phyloP scores from a whole-genome alignment of 2,888 invertebrate species.

The Hemicrepidius hirtus region DNA sequence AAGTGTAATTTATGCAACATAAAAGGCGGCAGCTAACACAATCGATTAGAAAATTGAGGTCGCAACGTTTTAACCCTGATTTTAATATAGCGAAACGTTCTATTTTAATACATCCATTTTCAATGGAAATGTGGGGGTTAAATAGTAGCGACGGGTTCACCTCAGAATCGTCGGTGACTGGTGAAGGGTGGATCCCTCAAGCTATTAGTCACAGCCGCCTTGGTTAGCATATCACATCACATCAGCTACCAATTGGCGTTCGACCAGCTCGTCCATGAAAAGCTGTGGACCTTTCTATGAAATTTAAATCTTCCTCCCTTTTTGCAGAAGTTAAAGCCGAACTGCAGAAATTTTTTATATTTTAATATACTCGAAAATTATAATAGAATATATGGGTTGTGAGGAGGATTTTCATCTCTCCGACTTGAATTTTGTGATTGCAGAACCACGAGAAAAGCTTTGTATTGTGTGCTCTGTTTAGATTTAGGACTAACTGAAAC shows the following conservation, averaged over 20 bases:
- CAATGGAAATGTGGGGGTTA: constrained; percentile 44
- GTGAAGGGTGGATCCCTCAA: constrained; percentile 53
- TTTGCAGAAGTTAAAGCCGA: constrained; percentile 20
- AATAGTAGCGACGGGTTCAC: constrained; percentile 54
- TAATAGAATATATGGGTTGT: neutral
- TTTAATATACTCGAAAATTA: constrained; percentile 2
- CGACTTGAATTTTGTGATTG: constrained; percentile 10
- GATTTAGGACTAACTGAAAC: constrained; percentile 37
- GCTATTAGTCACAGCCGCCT: constrained; percentile 56
- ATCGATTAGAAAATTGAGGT: constrained; percentile 35
- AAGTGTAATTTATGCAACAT: constrained; percentile 18
- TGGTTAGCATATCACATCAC: constrained; percentile 53
- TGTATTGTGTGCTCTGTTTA: constrained; percentile 31
- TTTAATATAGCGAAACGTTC: constrained; percentile 36
- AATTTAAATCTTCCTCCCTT: constrained; percentile 25
- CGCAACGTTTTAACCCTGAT: constrained; percentile 32
- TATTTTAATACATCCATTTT: constrained; percentile 41
- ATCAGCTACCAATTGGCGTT: constrained; percentile 24
- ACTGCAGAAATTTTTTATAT: neutral
- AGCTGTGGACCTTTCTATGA: constrained; percentile 14
- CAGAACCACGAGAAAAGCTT: constrained; percentile 4
- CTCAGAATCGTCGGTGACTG: constrained; percentile 53
- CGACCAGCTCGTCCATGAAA: constrained; percentile 28
- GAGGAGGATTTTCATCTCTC: neutral
- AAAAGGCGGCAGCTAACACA: constrained; percentile 13